Base-by-base conservation (phyloP, 2,113 vertebrate species). In the Taurulus bubalis region DNA sequence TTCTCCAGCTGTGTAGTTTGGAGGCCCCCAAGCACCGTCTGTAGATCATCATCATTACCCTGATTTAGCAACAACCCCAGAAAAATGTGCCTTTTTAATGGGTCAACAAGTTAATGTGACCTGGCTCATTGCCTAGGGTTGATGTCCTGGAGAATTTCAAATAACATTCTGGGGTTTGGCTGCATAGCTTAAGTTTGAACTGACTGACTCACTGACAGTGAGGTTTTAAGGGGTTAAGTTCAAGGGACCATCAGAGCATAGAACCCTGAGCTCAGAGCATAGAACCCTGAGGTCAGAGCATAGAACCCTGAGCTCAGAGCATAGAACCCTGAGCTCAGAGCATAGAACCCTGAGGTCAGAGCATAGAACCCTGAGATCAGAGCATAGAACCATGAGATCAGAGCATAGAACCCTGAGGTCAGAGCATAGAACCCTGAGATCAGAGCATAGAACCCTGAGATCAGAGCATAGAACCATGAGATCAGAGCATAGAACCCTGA, bases 1-100 rank as follows among this genome's bases (percentile, higher is more conserved):
- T 60, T 83, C 66, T 76, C 70, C 69, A 15, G 66, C 67, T 63
- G 65, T 70, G 65, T 28, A 34, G 11, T 69, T 65, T 77, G 53
- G 78, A 6, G 24, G 59, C 80, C 62, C 62, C 42, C 7, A 10
- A 81, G 69, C 78, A 72, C 70, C 63, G 32, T 26, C 56, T 60
- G 28, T n/a, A 55, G 38, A 60, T 79, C 67, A 76, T 71, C 22
- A 59, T 15, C 34, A 53, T 79, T 66, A 24, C 20, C 58, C 26
- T n/a, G 10, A 24, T 55, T 75, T 15, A 77, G 6, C 26, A 51
- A 22, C 51, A 47, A 26, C 11, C 24, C 3, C 6, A 56, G 14
- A 69, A 47, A 56, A 65, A 24, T 75, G 28, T 67, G 3, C 8
- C 53, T 53, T 56, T n/a, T 36, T 28, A 49, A 30, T 42, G 40